phyloP scores from a whole-genome alignment of 2,113 vertebrate genomes.

The Otis tarda region DNA sequence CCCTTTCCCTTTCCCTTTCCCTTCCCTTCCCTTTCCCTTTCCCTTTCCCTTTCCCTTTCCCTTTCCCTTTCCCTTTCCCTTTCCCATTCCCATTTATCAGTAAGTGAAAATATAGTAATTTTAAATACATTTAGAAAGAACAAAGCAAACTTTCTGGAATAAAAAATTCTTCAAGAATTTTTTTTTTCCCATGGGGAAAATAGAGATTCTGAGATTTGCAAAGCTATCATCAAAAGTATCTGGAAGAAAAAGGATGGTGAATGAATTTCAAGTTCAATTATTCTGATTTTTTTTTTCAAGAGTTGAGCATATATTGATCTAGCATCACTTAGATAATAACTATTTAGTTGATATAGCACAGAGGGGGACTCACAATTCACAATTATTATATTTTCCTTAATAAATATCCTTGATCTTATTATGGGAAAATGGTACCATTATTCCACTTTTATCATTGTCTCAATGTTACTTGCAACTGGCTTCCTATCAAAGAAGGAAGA shows the following conservation, averaged over 20 bases:
- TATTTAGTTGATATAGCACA: not conserved
- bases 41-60: not conserved
- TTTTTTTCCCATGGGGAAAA: not conserved
- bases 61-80: too few relatives aligned
- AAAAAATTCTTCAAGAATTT: not conserved
- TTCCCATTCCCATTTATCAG: not conserved
- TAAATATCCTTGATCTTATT: not conserved
- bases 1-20: not conserved
- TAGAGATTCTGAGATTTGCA: not conserved
- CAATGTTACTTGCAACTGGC: not conserved
- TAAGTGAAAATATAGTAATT: not conserved
- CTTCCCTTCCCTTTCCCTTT: too few relatives aligned
- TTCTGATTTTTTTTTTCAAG: not conserved
- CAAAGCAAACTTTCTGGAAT: not conserved
- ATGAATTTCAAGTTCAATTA: not conserved
- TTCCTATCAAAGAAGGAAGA: not conserved
- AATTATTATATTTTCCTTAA: not conserved
- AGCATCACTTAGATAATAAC: not conserved
- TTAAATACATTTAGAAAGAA: not conserved
- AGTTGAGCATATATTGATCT: not conserved
- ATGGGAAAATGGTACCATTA: not conserved
- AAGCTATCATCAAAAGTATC: not conserved
- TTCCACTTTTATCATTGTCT: not conserved
- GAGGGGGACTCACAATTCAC: not conserved
- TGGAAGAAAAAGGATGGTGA: not conserved